These are phyloP conservation scores for Scomber japonicus DNA, from an alignment of 2,113 vertebrate genomes.

Conservation along the genomic window DNA sequence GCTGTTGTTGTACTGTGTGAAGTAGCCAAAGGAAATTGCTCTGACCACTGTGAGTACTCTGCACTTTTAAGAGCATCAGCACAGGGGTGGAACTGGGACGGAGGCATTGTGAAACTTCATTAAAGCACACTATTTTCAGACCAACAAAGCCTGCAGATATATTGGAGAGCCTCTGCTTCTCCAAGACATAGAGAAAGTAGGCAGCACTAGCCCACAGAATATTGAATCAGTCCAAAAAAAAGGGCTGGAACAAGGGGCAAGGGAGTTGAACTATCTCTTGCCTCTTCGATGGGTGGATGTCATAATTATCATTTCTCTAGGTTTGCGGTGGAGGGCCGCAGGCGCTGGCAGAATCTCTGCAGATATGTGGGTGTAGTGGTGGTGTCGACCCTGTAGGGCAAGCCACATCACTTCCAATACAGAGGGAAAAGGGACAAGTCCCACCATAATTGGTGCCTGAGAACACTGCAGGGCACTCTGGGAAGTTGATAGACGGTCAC, in stretches of 20 bases:
- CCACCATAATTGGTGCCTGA: slow-evolving; percentile 72
- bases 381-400: slow-evolving; percentile 70
- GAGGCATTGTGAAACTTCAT: slow-evolving; percentile 42
- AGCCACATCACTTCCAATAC: slow-evolving; percentile 72
- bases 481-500: slow-evolving; percentile 43
- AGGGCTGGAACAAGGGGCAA: slow-evolving; percentile 51
- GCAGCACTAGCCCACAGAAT: slow-evolving; percentile 48
- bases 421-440: slow-evolving; percentile 60
- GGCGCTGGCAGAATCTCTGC: slow-evolving; percentile 58
- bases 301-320: slow-evolving; percentile 76
- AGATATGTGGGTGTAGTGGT: slow-evolving; percentile 71
- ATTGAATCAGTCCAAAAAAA: slow-evolving; percentile 56
- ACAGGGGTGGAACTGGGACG: background rate
- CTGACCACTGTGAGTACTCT: background rate
- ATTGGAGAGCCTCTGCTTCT: slow-evolving; percentile 29
- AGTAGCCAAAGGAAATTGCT: slow-evolving; percentile 36
- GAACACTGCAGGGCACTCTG: slow-evolving; percentile 57
- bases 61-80: slow-evolving; percentile 13
- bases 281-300: slow-evolving; percentile 73
- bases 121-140: slow-evolving; percentile 32
- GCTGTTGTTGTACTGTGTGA: slow-evolving; percentile 25
- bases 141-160: slow-evolving; percentile 44
- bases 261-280: slow-evolving; percentile 70
- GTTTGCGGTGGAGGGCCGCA: slow-evolving; percentile 54
- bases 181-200: slow-evolving; percentile 24